These are phyloP conservation scores for Streptopelia turtur DNA, from an alignment of 2,797 vertebrate genomes.

Conservation along the genomic window DNA sequence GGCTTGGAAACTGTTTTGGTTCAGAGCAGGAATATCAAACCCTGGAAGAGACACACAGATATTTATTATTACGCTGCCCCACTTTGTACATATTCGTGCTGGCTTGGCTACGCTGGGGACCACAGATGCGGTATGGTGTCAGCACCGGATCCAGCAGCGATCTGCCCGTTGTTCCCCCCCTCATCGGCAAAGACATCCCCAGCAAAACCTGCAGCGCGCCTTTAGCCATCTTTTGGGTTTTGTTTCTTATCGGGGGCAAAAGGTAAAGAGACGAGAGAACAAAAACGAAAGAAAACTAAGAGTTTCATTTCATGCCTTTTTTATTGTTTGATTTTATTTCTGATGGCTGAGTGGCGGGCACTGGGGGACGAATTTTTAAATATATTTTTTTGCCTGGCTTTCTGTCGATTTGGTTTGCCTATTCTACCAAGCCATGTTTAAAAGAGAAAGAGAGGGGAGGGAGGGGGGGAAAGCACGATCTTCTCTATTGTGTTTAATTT, in stretches of 20 bases:
- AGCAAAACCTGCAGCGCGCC: background rate
- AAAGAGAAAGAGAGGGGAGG: background rate
- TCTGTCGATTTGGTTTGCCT: constrained; percentile 59
- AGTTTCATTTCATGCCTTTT: constrained; percentile 45
- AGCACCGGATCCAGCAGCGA: background rate
- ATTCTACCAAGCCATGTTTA: constrained; percentile 69
- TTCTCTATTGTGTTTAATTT: constrained; percentile 85
- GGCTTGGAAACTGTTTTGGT: background rate
- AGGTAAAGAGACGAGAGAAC: constrained; percentile 48
- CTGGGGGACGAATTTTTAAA: constrained; percentile 22
- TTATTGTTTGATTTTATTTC: constrained; percentile 23
- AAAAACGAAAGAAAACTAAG: background rate
- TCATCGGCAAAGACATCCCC: constrained; percentile 29
- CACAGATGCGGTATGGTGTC: background rate
- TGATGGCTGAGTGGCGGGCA: constrained; percentile 27
- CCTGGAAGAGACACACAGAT: constrained; percentile 51
- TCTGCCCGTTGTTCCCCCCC: background rate
- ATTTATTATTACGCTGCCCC: constrained; percentile 73
- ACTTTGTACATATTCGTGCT: constrained; percentile 59
- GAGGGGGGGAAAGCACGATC: background rate
- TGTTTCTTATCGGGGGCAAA: constrained; percentile 31
- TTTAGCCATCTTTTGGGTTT: background rate
- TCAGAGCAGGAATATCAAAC: constrained; percentile 9
- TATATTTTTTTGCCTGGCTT: constrained; percentile 68
- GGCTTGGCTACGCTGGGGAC: constrained; percentile 69